Percentiles rank a stretch among this genome's conserved stretches.
These are phyloP conservation scores for Caenorhabditis briggsae DNA, from an alignment of 1,140 invertebrate genomes.

Conservation along the genomic window DNA sequence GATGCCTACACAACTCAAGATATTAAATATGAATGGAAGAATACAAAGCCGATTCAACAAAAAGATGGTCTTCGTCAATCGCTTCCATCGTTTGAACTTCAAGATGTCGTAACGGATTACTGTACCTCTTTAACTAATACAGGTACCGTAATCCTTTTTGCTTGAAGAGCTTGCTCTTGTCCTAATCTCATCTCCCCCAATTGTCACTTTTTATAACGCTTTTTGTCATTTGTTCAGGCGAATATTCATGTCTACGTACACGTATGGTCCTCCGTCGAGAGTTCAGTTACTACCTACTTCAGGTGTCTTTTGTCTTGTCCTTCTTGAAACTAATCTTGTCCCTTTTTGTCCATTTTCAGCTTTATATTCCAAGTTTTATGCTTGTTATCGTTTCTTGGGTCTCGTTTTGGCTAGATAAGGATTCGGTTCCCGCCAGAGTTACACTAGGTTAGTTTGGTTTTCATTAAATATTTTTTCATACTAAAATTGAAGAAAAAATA, in stretches of 20 bases:
- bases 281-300: conserved; percentile 80
- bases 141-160: conserved; percentile 81
- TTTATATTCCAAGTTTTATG: conserved; percentile 79
- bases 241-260: conserved; percentile 76
- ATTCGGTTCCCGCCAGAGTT: conserved; percentile 88
- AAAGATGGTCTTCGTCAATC: conserved; percentile 87
- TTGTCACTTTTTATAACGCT: conserved; percentile 24
- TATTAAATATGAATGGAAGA: conserved; percentile 86
- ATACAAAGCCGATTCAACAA: conserved; percentile 93
- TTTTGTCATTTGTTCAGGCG: conserved; percentile 68
- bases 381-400: conserved; percentile 94
- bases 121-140: conserved; percentile 96
- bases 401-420: conserved; percentile 96
- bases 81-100: conserved; percentile 90
- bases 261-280: conserved; percentile 78
- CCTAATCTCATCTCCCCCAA: not conserved
- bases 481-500: conserved; percentile 72
- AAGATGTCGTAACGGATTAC: conserved; percentile 90
- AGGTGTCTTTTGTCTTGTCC: conserved; percentile 69
- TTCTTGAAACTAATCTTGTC: not conserved
- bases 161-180: not conserved
- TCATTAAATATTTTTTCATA: not conserved
- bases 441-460: conserved; percentile 82
- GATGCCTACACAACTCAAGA: conserved; percentile 93
- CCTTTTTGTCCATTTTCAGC: conserved; percentile 78